Conservation (phyloP, 1,140 invertebrate species). For the Pseudomyrmex sp. region DNA sequence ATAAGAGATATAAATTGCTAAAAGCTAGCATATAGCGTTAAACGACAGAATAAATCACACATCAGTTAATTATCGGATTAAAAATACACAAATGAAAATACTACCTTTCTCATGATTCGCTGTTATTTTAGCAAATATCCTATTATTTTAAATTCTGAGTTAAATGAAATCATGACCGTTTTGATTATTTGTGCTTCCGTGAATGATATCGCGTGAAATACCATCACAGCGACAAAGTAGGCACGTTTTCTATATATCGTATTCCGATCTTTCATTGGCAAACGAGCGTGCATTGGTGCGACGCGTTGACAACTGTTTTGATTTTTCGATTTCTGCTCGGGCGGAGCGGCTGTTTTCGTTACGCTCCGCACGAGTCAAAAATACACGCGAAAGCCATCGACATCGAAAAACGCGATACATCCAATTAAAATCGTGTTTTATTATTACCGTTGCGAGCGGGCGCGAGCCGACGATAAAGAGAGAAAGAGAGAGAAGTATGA, state of each 20-base stretch:
- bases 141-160: background rate
- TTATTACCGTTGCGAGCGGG: constrained; percentile 37
- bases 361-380: constrained; percentile 14
- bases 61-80: too few species aligned
- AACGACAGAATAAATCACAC: too few species aligned
- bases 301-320: constrained; percentile 27
- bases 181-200: background rate
- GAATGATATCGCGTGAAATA: background rate
- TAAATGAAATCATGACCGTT: background rate
- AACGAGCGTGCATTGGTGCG: background rate
- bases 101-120: background rate
- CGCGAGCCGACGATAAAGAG: background rate
- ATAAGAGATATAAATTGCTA: too few species aligned
- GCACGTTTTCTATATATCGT: background rate
- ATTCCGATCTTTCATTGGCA: constrained; percentile 22
- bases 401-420: constrained; percentile 55
- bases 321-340: constrained; percentile 31
- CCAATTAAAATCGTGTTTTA: constrained; percentile 59
- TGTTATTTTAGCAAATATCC: background rate
- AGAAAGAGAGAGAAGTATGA: background rate
- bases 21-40: too few species aligned
- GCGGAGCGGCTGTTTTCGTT: constrained; percentile 6
- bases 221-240: background rate
- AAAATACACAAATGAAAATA: too few species aligned
- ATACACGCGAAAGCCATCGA: constrained; percentile 48